phyloP scores from a whole-genome alignment of 2,888 invertebrate species.

The Caenorhabditis drosophilae region DNA sequence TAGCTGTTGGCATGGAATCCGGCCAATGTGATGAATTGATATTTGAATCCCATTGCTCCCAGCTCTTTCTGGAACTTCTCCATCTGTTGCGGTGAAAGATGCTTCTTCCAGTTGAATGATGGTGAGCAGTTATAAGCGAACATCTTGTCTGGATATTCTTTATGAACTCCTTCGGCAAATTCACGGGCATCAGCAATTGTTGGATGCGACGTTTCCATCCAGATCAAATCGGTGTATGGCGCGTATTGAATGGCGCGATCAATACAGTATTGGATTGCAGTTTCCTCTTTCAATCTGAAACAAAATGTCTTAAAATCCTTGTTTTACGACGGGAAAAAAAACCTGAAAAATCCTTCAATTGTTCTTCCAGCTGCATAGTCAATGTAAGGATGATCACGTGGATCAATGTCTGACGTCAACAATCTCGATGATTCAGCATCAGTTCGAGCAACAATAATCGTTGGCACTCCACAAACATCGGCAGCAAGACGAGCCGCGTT shows the following conservation, averaged over 20 bases:
- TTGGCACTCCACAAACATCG: constrained; percentile 69
- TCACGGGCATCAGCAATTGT: constrained; percentile 68
- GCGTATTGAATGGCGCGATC: constrained; percentile 68
- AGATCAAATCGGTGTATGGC: constrained; percentile 69
- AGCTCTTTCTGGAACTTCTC: constrained; percentile 69
- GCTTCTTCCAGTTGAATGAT: constrained; percentile 69
- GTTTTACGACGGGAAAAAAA: no score
- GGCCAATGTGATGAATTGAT: constrained; percentile 70
- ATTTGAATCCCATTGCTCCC: constrained; percentile 70
- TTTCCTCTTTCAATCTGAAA: constrained; percentile 58
- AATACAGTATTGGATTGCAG: constrained; percentile 68
- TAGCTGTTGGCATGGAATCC: constrained; percentile 70
- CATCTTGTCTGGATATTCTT: constrained; percentile 65
- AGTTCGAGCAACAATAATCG: constrained; percentile 69
- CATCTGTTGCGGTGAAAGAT: constrained; percentile 68
- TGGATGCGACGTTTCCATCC: constrained; percentile 70
- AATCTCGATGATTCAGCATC: constrained; percentile 70
- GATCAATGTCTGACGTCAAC: constrained; percentile 69
- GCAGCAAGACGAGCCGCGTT: constrained; percentile 70
- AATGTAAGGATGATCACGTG: constrained; percentile 69
- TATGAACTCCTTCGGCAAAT: constrained; percentile 68
- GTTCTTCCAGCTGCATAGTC: constrained; percentile 68
- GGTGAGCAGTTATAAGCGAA: constrained; percentile 70
- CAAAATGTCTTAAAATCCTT: no score
- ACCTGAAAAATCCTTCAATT: constrained; percentile 69